Evolutionary conservation across 1,140 invertebrate species (phyloP).

Genomic region (Gryllus bimaculatus): DNA sequence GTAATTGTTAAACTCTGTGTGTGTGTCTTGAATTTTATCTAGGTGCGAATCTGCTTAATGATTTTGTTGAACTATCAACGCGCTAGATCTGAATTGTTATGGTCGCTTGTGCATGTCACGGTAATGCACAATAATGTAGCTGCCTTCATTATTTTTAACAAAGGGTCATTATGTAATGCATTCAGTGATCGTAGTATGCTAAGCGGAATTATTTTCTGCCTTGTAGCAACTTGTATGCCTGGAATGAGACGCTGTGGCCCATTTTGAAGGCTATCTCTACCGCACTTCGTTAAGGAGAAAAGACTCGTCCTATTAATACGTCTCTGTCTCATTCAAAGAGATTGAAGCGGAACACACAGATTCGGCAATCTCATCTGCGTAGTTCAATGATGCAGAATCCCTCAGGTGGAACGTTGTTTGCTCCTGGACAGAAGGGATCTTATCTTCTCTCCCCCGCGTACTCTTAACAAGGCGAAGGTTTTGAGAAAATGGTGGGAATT

Average conservation of each 20-base stretch:
- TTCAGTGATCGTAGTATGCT: background rate
- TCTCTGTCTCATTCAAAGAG: background rate
- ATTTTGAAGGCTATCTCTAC: background rate
- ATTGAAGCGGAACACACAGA: background rate
- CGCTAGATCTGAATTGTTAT: constrained; percentile 1
- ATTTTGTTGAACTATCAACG: background rate
- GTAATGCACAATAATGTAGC: background rate
- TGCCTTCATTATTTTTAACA: background rate
- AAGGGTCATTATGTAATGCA: constrained; percentile 4
- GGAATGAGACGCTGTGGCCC: background rate
- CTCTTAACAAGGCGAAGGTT: background rate
- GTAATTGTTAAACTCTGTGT: background rate
- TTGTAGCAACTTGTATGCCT: background rate
- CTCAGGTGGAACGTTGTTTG: background rate
- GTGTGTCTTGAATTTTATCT: background rate
- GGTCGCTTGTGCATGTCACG: background rate
- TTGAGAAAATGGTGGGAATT: background rate
- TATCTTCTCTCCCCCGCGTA: background rate
- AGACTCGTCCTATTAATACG: background rate
- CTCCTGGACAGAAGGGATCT: background rate
- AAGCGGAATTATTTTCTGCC: background rate
- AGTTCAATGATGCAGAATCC: background rate
- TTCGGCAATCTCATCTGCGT: background rate
- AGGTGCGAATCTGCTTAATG: background rate
- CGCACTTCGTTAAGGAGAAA: background rate